Percentiles rank a stretch among this genome's conserved stretches.
phyloP scores from a whole-genome alignment of 2,113 vertebrate genomes.

The Siphamia tubifer region DNA sequence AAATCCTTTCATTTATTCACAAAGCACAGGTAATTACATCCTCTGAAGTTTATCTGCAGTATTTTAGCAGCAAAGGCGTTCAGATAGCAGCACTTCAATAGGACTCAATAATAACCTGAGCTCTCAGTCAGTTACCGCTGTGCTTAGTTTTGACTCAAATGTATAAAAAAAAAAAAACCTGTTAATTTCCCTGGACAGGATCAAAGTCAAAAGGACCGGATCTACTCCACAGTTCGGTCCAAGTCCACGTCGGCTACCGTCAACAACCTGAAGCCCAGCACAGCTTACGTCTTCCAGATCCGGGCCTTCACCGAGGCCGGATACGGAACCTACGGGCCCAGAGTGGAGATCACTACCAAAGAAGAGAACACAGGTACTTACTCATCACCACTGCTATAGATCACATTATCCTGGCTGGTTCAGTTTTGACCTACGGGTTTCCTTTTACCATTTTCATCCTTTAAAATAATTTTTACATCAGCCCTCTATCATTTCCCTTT shows the following conservation, averaged over 20 bases:
- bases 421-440: background rate
- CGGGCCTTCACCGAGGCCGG: constrained; percentile 96
- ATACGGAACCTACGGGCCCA: constrained; percentile 93
- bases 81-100: constrained; percentile 14
- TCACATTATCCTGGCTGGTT: no score
- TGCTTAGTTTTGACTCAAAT: background rate
- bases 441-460: background rate
- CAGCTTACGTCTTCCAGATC: constrained; percentile 97
- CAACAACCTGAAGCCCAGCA: constrained; percentile 96
- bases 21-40: constrained; percentile 36
- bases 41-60: constrained; percentile 18
- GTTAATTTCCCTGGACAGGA: constrained; percentile 78
- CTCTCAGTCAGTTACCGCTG: background rate
- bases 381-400: background rate
- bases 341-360: constrained; percentile 94
- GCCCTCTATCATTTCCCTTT: background rate
- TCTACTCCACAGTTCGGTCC: constrained; percentile 95
- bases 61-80: background rate
- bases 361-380: constrained; percentile 91
- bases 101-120: background rate
- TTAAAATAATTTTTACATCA: background rate
- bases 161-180: background rate
- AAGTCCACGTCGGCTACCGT: constrained; percentile 93
- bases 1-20: background rate
- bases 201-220: constrained; percentile 95